Percentiles rank a stretch among this genome's conserved stretches.
Conservation (phyloP, 2,888 invertebrate genomes). For the Leptopilina syphax region DNA sequence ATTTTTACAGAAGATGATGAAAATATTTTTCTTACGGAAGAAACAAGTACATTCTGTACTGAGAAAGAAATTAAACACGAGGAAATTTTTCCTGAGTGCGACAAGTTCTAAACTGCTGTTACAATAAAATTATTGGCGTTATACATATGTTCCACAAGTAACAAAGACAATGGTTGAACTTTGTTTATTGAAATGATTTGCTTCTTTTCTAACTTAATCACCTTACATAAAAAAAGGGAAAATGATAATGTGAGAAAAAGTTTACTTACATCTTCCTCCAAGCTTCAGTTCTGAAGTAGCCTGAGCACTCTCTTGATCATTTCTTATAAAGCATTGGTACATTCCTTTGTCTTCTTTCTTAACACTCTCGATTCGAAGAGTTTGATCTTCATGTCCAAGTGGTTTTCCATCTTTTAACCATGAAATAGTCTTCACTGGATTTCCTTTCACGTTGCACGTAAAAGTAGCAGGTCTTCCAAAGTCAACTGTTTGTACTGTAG, state of each 20-base stretch:
- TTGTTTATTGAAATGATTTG: too few relatives aligned
- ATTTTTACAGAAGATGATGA: too few relatives aligned
- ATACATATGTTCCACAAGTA: too few relatives aligned
- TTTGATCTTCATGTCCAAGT: constrained; percentile 88
- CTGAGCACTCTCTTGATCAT: constrained; percentile 95
- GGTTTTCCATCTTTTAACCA: constrained; percentile 96
- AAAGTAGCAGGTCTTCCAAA: constrained; percentile 95
- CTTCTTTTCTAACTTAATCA: too few relatives aligned
- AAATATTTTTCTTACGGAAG: too few relatives aligned
- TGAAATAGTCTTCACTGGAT: constrained; percentile 92
- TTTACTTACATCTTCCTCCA: constrained; percentile 88
- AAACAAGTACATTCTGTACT: too few relatives aligned
- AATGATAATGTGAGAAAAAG: background rate
- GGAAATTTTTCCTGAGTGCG: too few relatives aligned
- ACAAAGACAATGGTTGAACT: too few relatives aligned
- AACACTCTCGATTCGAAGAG: constrained; percentile 91
- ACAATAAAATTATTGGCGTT: too few relatives aligned
- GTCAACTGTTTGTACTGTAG: constrained; percentile 93
- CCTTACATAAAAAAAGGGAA: too few relatives aligned
- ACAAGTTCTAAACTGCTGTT: too few relatives aligned
- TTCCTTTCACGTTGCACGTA: constrained; percentile 93
- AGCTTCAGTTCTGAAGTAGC: constrained; percentile 94
- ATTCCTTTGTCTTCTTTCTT: constrained; percentile 97
- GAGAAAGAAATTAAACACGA: too few relatives aligned
- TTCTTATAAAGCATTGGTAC: constrained; percentile 97